Evolutionary conservation across 2,888 invertebrate species (phyloP).

Genomic region (Listrodromus nycthemerus): DNA sequence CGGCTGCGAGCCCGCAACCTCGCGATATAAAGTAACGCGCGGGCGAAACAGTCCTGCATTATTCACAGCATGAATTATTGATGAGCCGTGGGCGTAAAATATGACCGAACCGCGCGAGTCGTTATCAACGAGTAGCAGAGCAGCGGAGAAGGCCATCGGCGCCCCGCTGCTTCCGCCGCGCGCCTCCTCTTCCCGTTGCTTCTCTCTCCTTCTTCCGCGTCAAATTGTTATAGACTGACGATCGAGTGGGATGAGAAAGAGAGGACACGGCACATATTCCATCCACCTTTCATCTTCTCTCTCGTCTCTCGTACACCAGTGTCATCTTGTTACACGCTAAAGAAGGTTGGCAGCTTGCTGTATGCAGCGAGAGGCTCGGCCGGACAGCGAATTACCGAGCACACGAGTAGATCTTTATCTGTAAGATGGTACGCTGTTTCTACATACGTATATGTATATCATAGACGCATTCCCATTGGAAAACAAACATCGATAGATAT

Average conservation of each 20-base stretch:
- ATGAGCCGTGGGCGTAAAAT: conserved; percentile 83
- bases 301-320: neutral
- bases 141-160: conserved; percentile 55
- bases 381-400: neutral
- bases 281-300: conserved; percentile 34
- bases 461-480: too few species aligned
- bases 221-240: conserved; percentile 35
- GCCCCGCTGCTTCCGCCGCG: conserved; percentile 35
- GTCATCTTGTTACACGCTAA: neutral
- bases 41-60: conserved; percentile 82
- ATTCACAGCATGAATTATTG: conserved; percentile 84
- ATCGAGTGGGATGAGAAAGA: conserved; percentile 61
- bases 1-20: conserved; percentile 56
- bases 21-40: conserved; percentile 79
- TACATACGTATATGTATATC: too few species aligned
- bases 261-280: conserved; percentile 61
- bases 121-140: conserved; percentile 81
- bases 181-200: conserved; percentile 31
- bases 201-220: conserved; percentile 1
- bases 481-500: too few species aligned
- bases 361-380: neutral
- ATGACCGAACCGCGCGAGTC: conserved; percentile 82
- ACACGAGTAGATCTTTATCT: neutral
- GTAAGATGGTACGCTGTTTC: too few species aligned
- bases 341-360: neutral